Evolutionary conservation across 1,140 invertebrate genomes (phyloP).

Genomic region (Drosophila bocki): DNA sequence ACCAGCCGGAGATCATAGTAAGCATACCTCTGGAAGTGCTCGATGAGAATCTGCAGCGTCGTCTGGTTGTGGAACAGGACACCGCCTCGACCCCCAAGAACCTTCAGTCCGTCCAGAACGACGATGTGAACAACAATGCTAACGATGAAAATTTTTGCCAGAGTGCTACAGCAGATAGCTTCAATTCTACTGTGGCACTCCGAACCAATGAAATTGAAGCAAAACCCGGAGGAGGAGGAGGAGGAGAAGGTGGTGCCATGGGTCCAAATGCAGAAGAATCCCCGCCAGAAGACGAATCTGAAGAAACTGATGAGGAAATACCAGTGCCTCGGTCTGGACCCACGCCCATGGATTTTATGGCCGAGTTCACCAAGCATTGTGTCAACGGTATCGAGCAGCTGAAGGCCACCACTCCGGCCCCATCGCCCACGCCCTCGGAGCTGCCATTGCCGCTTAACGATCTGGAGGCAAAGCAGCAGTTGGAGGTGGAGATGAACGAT

Average conservation of each 20-base stretch:
- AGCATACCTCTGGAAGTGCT: conserved; percentile 65
- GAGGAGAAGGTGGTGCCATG: neutral
- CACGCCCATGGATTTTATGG: conserved; percentile 68
- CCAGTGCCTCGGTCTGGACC: conserved; percentile 8
- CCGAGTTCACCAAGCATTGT: conserved; percentile 70
- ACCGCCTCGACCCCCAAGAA: conserved; percentile 21
- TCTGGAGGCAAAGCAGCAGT: conserved; percentile 59
- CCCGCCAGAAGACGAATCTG: neutral
- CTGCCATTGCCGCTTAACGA: conserved; percentile 43
- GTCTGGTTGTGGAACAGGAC: conserved; percentile 26
- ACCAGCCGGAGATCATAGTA: conserved; percentile 53
- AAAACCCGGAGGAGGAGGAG: conserved; percentile 8
- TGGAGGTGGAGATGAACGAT: conserved; percentile 77
- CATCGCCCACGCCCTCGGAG: conserved; percentile 8
- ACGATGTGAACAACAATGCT: conserved; percentile 71
- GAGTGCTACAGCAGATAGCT: conserved; percentile 81
- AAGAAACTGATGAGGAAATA: conserved; percentile 7
- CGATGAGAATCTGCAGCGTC: conserved; percentile 57
- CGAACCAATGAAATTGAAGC: conserved; percentile 64
- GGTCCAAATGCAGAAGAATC: conserved; percentile 1
- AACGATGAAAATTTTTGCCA: conserved; percentile 76
- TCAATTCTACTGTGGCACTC: conserved; percentile 80
- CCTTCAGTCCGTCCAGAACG: conserved; percentile 2
- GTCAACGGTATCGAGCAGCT: conserved; percentile 47
- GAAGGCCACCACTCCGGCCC: conserved; percentile 21